A percentile compares a stretch with the other conserved stretches of the same genome.
Evolutionary conservation across 1,140 invertebrate species (phyloP).

Genomic region (Drosophila rufa): DNA sequence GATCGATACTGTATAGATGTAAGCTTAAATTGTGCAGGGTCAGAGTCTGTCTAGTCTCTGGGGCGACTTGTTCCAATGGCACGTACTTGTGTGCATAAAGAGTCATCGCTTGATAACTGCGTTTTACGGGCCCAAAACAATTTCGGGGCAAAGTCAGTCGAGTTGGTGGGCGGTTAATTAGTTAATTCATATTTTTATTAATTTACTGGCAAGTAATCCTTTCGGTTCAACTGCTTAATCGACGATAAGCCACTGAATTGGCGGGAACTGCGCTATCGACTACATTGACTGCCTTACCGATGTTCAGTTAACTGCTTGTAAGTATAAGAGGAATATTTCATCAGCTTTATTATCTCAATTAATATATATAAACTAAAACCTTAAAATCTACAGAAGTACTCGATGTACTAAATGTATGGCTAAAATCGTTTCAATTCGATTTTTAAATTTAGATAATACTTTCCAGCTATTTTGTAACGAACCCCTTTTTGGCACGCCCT

Average conservation of each 20-base stretch:
- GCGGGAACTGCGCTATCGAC: background rate
- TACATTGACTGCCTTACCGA: background rate
- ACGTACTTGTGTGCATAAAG: conserved; percentile 13
- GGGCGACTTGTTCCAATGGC: conserved; percentile 2
- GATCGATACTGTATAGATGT: background rate
- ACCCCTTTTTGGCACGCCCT: conserved; percentile 7
- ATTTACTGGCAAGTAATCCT: background rate
- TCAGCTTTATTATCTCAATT: background rate
- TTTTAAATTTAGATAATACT: background rate
- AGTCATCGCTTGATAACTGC: conserved; percentile 23
- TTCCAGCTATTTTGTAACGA: background rate
- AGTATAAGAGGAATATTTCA: background rate
- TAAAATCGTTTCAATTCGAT: too few relatives aligned
- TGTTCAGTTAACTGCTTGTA: conserved; percentile 6
- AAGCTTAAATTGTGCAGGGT: conserved; percentile 14
- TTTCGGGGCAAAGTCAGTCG: background rate
- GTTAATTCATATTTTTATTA: background rate
- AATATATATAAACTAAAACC: too few relatives aligned
- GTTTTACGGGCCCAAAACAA: conserved; percentile 8
- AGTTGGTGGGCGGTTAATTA: background rate
- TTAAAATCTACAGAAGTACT: too few relatives aligned
- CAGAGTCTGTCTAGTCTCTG: conserved; percentile 14
- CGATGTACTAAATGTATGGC: too few relatives aligned
- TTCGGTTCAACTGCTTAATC: background rate
- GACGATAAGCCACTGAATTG: background rate